phyloP scores from a whole-genome alignment of 2,113 vertebrate species.

The Oncorhynchus gorbuscha region DNA sequence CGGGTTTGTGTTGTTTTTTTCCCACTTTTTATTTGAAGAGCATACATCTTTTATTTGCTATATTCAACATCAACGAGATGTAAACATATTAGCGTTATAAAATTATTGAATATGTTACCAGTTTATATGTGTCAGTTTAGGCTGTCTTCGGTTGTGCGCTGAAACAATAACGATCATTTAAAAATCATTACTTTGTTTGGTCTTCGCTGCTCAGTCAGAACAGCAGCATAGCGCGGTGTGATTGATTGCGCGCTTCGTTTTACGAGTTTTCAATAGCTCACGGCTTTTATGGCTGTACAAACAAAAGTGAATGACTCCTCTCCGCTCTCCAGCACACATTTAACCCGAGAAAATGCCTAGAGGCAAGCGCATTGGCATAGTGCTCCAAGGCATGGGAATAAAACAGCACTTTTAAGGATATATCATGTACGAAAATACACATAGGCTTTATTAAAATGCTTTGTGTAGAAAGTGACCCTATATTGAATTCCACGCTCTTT shows the following conservation, averaged over 20 bases:
- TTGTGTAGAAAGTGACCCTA: neutral
- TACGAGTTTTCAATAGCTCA: slow-evolving; percentile 91
- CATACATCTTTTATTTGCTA: too few relatives aligned
- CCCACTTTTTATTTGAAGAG: slow-evolving; percentile 6
- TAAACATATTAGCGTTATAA: neutral
- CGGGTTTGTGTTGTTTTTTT: slow-evolving; percentile 31
- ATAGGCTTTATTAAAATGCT: slow-evolving; percentile 7
- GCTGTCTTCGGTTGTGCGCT: slow-evolving; percentile 51
- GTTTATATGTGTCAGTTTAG: neutral
- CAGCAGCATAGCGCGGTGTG: slow-evolving; percentile 74
- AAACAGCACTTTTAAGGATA: slow-evolving; percentile 11
- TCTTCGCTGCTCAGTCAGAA: slow-evolving; percentile 81
- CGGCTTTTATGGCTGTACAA: slow-evolving; percentile 87
- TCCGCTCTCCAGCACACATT: slow-evolving; percentile 69
- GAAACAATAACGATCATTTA: slow-evolving; percentile 80
- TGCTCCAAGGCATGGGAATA: slow-evolving; percentile 9
- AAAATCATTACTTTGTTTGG: slow-evolving; percentile 83
- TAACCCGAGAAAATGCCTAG: slow-evolving; percentile 50
- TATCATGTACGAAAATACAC: slow-evolving; percentile 16
- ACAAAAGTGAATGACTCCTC: slow-evolving; percentile 89
- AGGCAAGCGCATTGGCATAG: slow-evolving; percentile 30
- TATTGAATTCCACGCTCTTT: slow-evolving; percentile 6
- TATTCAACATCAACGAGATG: neutral
- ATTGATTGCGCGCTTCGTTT: slow-evolving; percentile 91
- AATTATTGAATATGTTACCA: neutral